phyloP scores from a whole-genome alignment of 2,888 invertebrate genomes.

The Lasius platythorax region DNA sequence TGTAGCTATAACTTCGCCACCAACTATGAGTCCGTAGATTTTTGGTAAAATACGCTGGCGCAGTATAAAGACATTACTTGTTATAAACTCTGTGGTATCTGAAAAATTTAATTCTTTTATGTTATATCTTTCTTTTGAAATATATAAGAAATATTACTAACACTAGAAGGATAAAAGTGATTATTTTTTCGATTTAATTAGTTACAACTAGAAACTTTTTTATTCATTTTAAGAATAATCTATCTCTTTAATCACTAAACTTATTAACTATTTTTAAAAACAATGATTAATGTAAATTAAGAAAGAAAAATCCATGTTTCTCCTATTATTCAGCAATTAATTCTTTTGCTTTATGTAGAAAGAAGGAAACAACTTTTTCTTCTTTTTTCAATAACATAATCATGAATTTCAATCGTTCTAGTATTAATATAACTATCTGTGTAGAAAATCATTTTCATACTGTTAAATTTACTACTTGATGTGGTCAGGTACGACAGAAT shows the following conservation, averaged over 20 bases:
- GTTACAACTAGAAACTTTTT: neutral
- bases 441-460: constrained; percentile 11
- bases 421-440: neutral
- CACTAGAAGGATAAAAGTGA: neutral
- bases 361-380: neutral
- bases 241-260: neutral
- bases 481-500: constrained; percentile 11
- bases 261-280: neutral
- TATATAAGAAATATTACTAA: neutral
- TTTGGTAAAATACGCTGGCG: neutral
- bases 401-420: neutral
- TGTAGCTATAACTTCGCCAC: constrained; percentile 39
- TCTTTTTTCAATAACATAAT: neutral
- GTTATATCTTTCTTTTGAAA: neutral
- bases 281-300: neutral
- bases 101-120: constrained; percentile 13
- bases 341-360: neutral
- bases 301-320: neutral
- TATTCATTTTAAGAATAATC: neutral
- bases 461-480: constrained; percentile 9
- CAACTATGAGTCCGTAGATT: constrained; percentile 22
- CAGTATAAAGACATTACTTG: constrained; percentile 42
- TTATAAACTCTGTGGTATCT: neutral
- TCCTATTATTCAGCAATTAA: neutral
- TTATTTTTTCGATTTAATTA: neutral